These are phyloP conservation scores for Neofelis nebulosa DNA, from an alignment of 2,113 vertebrate genomes.

Conservation along the genomic window DNA sequence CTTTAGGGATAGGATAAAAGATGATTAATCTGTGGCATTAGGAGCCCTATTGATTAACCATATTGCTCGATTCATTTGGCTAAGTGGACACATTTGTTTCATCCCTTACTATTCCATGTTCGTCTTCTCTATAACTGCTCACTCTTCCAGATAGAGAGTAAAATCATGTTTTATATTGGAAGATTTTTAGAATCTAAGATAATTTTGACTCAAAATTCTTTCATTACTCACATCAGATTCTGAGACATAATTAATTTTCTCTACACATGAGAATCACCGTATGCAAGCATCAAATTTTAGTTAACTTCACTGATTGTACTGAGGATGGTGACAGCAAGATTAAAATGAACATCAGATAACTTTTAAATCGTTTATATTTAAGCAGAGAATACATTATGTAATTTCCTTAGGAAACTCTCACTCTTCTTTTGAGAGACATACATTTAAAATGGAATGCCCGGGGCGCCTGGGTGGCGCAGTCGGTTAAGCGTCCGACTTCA, in stretches of 20 bases:
- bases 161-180: not conserved
- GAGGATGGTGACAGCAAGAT: not conserved
- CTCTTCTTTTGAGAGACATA: not conserved
- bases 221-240: not conserved
- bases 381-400: not conserved
- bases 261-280: not conserved
- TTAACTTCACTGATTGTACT: not conserved
- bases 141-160: not conserved
- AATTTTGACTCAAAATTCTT: slow-evolving; percentile 26
- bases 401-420: not conserved
- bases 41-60: not conserved
- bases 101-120: not conserved
- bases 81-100: not conserved
- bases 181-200: slow-evolving; percentile 43
- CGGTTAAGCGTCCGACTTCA: too few species aligned
- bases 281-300: not conserved
- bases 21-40: not conserved
- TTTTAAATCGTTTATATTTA: slow-evolving; percentile 31
- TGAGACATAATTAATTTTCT: slow-evolving; percentile 3
- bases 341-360: not conserved
- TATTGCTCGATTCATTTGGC: not conserved
- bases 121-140: not conserved
- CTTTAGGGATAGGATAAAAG: not conserved
- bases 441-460: slow-evolving; percentile 6
- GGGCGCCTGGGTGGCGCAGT: too few species aligned